Evolutionary conservation across 2,797 vertebrate genomes (phyloP).

Genomic region (Pseudochaenichthys georgianus): DNA sequence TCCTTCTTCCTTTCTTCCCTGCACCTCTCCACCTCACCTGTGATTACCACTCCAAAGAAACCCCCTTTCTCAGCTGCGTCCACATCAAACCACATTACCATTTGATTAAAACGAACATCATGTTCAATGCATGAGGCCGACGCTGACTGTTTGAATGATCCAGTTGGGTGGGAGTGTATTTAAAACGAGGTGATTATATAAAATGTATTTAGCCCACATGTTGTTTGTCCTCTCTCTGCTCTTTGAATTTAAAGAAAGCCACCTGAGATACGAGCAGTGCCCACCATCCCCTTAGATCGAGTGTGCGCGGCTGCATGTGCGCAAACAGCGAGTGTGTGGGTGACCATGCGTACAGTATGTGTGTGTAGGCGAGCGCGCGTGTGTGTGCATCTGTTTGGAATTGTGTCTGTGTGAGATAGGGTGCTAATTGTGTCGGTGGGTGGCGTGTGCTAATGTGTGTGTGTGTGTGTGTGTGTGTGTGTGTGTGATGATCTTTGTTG

Average conservation of each 20-base stretch:
- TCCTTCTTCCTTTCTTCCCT: too few species aligned
- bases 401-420: conserved; percentile 1
- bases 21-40: conserved; percentile 37
- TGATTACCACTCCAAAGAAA: conserved; percentile 61
- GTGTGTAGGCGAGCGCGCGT: conserved; percentile 23
- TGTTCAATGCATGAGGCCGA: conserved; percentile 7
- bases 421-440: too few species aligned
- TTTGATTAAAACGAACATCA: conserved; percentile 37
- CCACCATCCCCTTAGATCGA: conserved; percentile 57
- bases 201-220: conserved; percentile 36
- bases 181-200: conserved; percentile 58
- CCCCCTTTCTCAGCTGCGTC: conserved; percentile 26
- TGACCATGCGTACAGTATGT: background rate
- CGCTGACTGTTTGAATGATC: conserved; percentile 29
- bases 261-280: conserved; percentile 52
- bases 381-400: conserved; percentile 47
- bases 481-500: conserved; percentile 64
- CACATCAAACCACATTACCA: conserved; percentile 32
- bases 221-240: conserved; percentile 48
- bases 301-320: background rate
- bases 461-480: background rate
- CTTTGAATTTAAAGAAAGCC: conserved; percentile 62
- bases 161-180: conserved; percentile 18
- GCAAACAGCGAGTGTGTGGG: conserved; percentile 10
- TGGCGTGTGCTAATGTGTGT: conserved; percentile 1